Conservation (phyloP, 2,113 vertebrate species). For the Ptilorrhoa leucosticta region DNA sequence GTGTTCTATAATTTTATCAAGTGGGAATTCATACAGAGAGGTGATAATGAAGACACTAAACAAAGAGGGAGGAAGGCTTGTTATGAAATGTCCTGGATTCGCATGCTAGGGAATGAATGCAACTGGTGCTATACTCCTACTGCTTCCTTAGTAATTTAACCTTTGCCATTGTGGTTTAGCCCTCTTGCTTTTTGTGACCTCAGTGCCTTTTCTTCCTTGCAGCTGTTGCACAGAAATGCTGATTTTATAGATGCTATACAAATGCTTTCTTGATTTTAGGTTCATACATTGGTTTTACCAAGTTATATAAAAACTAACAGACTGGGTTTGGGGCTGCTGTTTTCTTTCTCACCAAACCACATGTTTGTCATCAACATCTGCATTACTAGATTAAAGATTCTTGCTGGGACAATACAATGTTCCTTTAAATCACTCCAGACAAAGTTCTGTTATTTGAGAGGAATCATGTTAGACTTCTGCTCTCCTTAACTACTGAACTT, state of each 20-base stretch:
- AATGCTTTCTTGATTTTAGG: background rate
- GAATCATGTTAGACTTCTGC: background rate
- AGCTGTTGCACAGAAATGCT: background rate
- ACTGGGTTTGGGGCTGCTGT: background rate
- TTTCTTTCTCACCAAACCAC: background rate
- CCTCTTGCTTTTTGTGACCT: background rate
- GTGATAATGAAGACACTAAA: background rate
- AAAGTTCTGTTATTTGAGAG: background rate
- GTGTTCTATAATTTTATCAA: background rate
- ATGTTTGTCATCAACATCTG: background rate
- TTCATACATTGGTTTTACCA: background rate
- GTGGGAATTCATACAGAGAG: background rate
- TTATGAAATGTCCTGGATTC: background rate
- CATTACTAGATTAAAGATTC: background rate
- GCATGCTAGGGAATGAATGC: background rate
- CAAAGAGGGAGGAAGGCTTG: background rate
- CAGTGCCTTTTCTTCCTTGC: background rate
- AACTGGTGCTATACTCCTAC: background rate
- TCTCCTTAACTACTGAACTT: background rate
- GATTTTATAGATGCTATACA: background rate
- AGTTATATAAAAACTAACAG: background rate
- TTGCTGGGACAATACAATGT: background rate
- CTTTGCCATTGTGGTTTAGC: background rate
- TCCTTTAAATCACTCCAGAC: background rate
- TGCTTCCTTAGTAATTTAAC: conserved; percentile 4